Conservation (phyloP, 2,888 invertebrate species). For the Hemistola chrysoprasaria region DNA sequence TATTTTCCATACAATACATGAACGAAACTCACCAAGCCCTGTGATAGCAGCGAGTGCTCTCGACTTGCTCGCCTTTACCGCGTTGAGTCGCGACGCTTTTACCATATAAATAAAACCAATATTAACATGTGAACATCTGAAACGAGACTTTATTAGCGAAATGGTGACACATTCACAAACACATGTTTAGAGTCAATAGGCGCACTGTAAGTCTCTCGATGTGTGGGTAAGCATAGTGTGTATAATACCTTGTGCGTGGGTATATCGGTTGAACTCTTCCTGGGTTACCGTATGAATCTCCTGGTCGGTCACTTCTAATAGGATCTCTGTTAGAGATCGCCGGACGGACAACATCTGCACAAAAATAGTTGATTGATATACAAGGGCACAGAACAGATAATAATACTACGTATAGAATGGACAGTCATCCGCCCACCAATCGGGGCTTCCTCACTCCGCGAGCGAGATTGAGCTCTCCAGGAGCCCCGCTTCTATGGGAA, state of each 20-base stretch:
- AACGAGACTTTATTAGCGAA: conserved; percentile 76
- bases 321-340: conserved; percentile 94
- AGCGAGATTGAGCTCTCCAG: no score
- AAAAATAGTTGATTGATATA: conserved; percentile 2
- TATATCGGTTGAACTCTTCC: conserved; percentile 92
- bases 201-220: conserved; percentile 14
- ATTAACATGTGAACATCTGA: conserved; percentile 80
- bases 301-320: conserved; percentile 96
- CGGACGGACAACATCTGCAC: conserved; percentile 93
- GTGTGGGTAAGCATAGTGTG: conserved; percentile 24
- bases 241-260: conserved; percentile 90
- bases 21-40: conserved; percentile 90
- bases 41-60: conserved; percentile 95
- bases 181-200: conserved; percentile 37
- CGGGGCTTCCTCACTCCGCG: no score
- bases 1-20: conserved; percentile 16
- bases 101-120: conserved; percentile 84
- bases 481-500: no score
- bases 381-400: no score
- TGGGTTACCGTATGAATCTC: conserved; percentile 92
- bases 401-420: no score
- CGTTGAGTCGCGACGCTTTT: conserved; percentile 86
- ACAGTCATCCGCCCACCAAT: no score
- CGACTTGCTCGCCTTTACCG: conserved; percentile 88
- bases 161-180: conserved; percentile 46